Base-by-base conservation (phyloP, 53 echinoderm and acorn worm genomes). In the Echinarachnius parma region DNA sequence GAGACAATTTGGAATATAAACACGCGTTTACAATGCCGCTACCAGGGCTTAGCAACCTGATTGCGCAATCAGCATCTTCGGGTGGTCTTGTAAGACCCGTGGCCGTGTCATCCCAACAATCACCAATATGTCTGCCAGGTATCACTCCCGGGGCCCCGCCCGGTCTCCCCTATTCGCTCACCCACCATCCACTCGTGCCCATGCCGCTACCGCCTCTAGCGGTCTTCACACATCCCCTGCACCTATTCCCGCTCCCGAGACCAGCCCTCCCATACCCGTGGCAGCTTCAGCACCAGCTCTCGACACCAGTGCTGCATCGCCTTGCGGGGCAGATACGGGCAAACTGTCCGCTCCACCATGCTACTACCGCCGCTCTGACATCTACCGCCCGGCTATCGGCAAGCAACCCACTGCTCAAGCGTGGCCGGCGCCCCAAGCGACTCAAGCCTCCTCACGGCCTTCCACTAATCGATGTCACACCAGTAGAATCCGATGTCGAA, bases 141-240 rank as follows among this genome's bases (percentile, higher is more conserved):
- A n/a, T n/a, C n/a, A n/a, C n/a, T n/a, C n/a, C n/a, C n/a, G 37
- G 37, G 14, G 24, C 20, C 2, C 28, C 74, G 42, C 31, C 57
- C 21, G 74, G 56, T 28, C 36, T 39, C 55, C 11, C 74, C 30
- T 77, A 60, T 4, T 68, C 78, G 48, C 19, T 82, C 25, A 67
- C 65, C 39, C 53, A 68, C 5, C 75, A 75, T 45, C 72, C 85
- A 4, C 48, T 81, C 29, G 33, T 84, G 4, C 89, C 89, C 15
- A 59, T 84, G 32, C 70, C 89, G 19, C 48, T 85, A 11, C 89
- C 85, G 42, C 88, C 83, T 1, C 70, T 88, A 7, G 64, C 89
- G 30, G 70, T 84, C 28, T 78, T 82, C 30, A 33, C 78, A 3
- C 36, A 39, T 19, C 74, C 74, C 4, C 37, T 72, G 2, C 55